Evolutionary conservation across 2,113 vertebrate genomes (phyloP).

Genomic region (Puffinus mauretanicus): DNA sequence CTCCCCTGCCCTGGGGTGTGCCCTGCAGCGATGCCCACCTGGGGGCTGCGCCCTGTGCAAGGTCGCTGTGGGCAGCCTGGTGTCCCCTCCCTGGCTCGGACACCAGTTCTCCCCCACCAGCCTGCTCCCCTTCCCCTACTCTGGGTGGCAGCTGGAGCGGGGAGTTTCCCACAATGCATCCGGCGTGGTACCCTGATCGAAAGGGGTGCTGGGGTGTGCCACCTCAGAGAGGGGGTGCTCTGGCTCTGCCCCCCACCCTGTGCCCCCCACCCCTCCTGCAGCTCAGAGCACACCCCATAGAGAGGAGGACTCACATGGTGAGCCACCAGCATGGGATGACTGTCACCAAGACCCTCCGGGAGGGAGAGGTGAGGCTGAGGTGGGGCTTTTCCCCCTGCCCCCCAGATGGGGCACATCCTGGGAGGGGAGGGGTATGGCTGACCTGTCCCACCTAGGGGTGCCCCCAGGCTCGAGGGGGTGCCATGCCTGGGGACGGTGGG

Average conservation of each 20-base stretch:
- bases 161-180: background rate
- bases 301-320: conserved; percentile 76
- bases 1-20: background rate
- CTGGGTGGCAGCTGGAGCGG: background rate
- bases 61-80: background rate
- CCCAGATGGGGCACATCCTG: background rate
- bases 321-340: conserved; percentile 70
- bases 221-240: background rate
- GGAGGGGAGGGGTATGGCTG: background rate
- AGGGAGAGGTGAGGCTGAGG: conserved; percentile 79
- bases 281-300: conserved; percentile 73
- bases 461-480: background rate
- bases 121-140: background rate
- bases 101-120: background rate
- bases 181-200: background rate
- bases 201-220: background rate
- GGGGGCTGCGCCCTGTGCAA: background rate
- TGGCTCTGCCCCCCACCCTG: background rate
- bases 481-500: background rate
- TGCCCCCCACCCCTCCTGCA: conserved; percentile 29
- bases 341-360: conserved; percentile 71
- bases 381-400: background rate
- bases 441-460: background rate
- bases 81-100: background rate
- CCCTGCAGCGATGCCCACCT: background rate